A percentile compares a stretch with the other conserved stretches of the same genome.
Conservation (phyloP, 2,113 vertebrate genomes). For the Macheiramphus alcinus region DNA sequence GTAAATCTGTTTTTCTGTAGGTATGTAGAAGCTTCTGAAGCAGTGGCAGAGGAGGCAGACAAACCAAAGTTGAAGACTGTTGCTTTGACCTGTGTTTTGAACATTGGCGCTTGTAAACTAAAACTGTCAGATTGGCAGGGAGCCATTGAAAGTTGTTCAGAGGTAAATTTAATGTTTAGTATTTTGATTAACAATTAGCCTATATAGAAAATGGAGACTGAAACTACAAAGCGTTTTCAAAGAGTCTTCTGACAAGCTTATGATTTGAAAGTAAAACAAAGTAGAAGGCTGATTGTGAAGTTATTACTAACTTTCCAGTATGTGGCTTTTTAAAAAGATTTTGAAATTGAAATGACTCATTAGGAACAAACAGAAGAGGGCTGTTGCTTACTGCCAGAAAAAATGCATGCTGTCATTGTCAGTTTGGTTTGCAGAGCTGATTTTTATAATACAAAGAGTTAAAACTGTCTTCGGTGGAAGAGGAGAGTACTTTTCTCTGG, state of each 20-base stretch:
- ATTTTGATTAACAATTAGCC: not conserved
- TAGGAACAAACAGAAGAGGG: not conserved
- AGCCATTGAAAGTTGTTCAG: slow-evolving; percentile 85
- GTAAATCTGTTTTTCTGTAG: slow-evolving; percentile 65
- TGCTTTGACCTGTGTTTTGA: slow-evolving; percentile 88
- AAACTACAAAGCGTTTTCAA: not conserved
- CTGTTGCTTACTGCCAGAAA: not conserved
- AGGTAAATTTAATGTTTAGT: slow-evolving; percentile 74
- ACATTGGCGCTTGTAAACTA: slow-evolving; percentile 90
- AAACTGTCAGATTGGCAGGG: slow-evolving; percentile 90
- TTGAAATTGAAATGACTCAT: not conserved
- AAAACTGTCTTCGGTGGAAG: not conserved
- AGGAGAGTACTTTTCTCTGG: not conserved
- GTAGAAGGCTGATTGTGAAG: not conserved
- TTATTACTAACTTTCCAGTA: not conserved
- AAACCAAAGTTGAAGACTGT: slow-evolving; percentile 79
- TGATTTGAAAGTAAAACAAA: not conserved
- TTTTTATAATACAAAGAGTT: not conserved
- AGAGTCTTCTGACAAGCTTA: not conserved
- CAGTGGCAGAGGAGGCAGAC: slow-evolving; percentile 69
- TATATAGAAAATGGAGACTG: not conserved
- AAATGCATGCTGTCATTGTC: no score
- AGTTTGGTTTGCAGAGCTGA: not conserved
- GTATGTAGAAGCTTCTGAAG: slow-evolving; percentile 84
- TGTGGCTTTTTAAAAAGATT: not conserved